A percentile compares a stretch with the other conserved stretches of the same genome.
Evolutionary conservation across 2,888 invertebrate species (phyloP).

Genomic region (Prostheceraeus crozeri): DNA sequence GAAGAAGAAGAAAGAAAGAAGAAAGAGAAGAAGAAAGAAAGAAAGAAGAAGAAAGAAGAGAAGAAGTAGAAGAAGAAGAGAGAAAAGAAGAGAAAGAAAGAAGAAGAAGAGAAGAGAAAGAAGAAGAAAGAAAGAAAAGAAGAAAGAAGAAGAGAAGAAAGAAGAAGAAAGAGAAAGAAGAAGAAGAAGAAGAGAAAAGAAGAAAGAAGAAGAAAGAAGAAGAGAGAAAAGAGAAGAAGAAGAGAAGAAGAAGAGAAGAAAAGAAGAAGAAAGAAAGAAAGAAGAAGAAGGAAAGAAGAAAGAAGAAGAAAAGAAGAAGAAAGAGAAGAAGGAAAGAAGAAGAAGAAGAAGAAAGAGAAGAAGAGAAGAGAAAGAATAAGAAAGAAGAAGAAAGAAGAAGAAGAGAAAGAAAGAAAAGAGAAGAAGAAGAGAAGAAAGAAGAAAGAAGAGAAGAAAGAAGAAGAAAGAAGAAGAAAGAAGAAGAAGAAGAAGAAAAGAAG

Average conservation of each 20-base stretch:
- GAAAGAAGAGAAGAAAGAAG: neutral
- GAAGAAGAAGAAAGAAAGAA: neutral
- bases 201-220: no score
- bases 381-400: conserved; percentile 1
- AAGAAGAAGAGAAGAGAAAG: neutral
- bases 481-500: neutral
- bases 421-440: neutral
- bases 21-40: neutral
- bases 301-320: conserved; percentile 2
- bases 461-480: neutral
- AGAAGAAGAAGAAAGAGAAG: neutral
- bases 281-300: no score
- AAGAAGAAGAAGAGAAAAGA: neutral
- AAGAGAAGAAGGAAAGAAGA: neutral
- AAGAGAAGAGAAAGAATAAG: neutral
- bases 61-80: neutral
- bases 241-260: no score
- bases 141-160: neutral
- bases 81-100: no score
- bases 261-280: neutral
- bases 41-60: neutral
- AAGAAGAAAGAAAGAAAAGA: no score
- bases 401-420: neutral
- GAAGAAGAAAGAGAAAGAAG: conserved; percentile 1
- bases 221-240: neutral